Conservation (phyloP, 2,888 invertebrate genomes). For the Macropis europaea region DNA sequence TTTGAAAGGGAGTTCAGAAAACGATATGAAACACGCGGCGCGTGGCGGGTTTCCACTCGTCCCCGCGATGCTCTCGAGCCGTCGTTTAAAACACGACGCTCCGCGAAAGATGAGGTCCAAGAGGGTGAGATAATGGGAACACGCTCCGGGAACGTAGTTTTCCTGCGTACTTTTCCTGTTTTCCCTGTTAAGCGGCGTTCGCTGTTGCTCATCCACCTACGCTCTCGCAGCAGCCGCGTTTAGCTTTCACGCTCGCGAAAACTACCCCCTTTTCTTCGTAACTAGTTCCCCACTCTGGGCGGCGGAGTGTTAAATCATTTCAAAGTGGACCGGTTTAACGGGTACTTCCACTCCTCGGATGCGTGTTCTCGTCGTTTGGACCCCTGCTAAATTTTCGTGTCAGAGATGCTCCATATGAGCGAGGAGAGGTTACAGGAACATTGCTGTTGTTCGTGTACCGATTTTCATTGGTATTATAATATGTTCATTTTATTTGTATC, state of each 20-base stretch:
- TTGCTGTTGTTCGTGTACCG: no score
- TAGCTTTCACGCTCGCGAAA: neutral
- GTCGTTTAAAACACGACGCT: slow-evolving; percentile 3
- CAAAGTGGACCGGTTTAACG: no score
- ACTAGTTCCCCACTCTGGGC: neutral
- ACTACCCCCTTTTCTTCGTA: neutral
- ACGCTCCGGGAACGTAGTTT: slow-evolving; percentile 32
- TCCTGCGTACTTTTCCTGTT: slow-evolving; percentile 39
- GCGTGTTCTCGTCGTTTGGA: no score
- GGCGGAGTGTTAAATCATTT: slow-evolving; percentile 5
- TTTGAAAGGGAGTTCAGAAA: slow-evolving; percentile 1
- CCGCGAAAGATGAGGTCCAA: slow-evolving; percentile 5
- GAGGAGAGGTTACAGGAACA: no score
- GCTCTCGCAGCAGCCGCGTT: slow-evolving; percentile 14
- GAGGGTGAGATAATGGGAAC: slow-evolving; percentile 30
- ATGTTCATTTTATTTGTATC: no score
- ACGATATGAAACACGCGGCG: slow-evolving; percentile 20
- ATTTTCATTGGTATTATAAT: no score
- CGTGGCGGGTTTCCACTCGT: neutral
- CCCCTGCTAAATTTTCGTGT: no score
- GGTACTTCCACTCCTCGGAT: no score
- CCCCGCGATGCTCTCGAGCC: no score
- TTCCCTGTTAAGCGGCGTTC: slow-evolving; percentile 28
- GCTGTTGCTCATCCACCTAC: slow-evolving; percentile 13
- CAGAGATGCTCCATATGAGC: no score